Base-by-base conservation (phyloP, 2,888 invertebrate species). In the Tetramorium bicarinatum region DNA sequence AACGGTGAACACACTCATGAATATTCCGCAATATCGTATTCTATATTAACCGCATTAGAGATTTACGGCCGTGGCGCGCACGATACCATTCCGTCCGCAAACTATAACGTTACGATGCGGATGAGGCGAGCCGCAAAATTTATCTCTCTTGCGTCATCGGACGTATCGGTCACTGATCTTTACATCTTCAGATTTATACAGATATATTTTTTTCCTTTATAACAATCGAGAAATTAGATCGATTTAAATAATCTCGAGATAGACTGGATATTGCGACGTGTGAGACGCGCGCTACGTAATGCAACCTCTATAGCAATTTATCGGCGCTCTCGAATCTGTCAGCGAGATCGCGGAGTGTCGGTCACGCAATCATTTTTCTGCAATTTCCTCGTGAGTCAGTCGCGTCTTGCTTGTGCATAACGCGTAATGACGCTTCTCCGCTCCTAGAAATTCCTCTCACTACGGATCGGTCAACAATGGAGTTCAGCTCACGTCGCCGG, bases 401-500 rank as follows among this genome's bases (percentile, higher is more conserved):
- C 74, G 67, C 62, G 56, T 38, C 67, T 25, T 38, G 41, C 34
- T 49, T 59, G 74, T 34, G 59, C 81, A 71, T 56, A 69, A 59
- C 49, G 62, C 74, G 75, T 76, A 83, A 85, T 66, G 69, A 80
- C 38, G 64, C 54, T 79, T 67, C 76, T 77, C 72, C 66, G 59
- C 76, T 83, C 44, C 71, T 84, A 72, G 81, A 82, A 87, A 87
- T 83, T 82, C 81, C 80, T 89, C 83, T 86, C 87, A 81, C 85
- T 83, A 87, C 83, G 86, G 83, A 89, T 89, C 87, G 87, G 85
- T 87, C 89, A 84, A 88, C 89, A 89, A 91, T 88, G 83, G 87
- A 86, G 89, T 88, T 89, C 88, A 87, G 72, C 34, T 76, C 66
- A 62, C 84, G 77, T 59, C n/a, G 72, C 54, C 67, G 44, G 41